Evolutionary conservation across 2,113 vertebrate genomes (phyloP).

Genomic region (Osmerus eperlanus): DNA sequence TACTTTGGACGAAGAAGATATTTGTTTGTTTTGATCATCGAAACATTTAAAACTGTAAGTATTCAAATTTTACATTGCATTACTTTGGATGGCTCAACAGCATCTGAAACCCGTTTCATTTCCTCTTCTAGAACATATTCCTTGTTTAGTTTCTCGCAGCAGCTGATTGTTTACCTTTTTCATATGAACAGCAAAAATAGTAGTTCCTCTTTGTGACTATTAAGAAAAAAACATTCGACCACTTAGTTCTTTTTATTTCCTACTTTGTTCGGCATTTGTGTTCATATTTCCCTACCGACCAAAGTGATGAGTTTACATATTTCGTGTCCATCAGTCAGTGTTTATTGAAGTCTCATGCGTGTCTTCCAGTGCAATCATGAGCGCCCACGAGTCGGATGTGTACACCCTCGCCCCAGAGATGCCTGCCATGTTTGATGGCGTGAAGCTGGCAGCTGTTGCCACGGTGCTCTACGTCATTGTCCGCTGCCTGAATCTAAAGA

Average conservation of each 20-base stretch:
- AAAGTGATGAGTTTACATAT: too few relatives aligned
- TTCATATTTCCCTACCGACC: too few relatives aligned
- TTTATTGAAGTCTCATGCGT: neutral
- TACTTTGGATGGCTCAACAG: neutral
- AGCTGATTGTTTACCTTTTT: too few relatives aligned
- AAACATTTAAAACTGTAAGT: neutral
- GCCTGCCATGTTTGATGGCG: constrained; percentile 93
- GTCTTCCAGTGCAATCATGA: constrained; percentile 65
- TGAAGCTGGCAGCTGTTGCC: constrained; percentile 94
- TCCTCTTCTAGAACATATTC: too few relatives aligned
- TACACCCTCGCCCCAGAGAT: constrained; percentile 82
- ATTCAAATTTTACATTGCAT: neutral
- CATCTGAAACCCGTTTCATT: too few relatives aligned
- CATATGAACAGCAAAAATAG: too few relatives aligned
- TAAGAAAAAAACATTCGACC: too few relatives aligned
- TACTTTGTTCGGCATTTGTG: too few relatives aligned
- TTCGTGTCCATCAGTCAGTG: too few relatives aligned
- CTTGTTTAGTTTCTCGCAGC: too few relatives aligned
- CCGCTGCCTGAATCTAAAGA: constrained; percentile 95
- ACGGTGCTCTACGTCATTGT: constrained; percentile 92
- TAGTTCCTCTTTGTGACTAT: too few relatives aligned
- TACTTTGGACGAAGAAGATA: constrained; percentile 13
- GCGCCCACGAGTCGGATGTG: constrained; percentile 62
- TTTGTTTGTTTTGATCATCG: neutral
- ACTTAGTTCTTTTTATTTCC: too few relatives aligned